phyloP scores from a whole-genome alignment of 2,797 vertebrate genomes.

The Huso huso region DNA sequence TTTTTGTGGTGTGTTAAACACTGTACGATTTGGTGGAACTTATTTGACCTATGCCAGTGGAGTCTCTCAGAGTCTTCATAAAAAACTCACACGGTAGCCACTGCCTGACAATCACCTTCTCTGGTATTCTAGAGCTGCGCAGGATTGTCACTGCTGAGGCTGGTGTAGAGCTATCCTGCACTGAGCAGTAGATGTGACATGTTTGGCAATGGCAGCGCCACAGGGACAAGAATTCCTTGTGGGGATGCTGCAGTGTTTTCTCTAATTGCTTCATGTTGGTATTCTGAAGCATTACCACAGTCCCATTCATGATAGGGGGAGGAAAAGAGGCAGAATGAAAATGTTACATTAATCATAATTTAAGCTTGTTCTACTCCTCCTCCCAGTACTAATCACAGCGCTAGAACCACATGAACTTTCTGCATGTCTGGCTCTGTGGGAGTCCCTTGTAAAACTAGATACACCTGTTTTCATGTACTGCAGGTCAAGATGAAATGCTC shows the following conservation, averaged over 20 bases:
- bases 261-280: neutral
- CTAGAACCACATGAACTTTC: too few species aligned
- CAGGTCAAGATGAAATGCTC: too few species aligned
- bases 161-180: neutral
- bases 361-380: neutral
- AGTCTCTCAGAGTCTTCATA: too few species aligned
- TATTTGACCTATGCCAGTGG: too few species aligned
- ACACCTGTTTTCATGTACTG: too few species aligned
- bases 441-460: too few species aligned
- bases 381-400: neutral
- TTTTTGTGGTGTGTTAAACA: too few species aligned
- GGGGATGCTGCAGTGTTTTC: neutral
- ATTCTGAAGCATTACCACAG: neutral
- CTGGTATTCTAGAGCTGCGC: too few species aligned
- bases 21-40: too few species aligned
- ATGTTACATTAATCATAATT: slow-evolving; percentile 5
- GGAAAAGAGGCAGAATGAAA: neutral
- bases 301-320: neutral
- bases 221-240: neutral
- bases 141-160: neutral
- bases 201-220: neutral
- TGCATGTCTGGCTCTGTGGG: too few species aligned
- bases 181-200: neutral
- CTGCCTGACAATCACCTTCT: too few species aligned
- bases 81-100: too few species aligned